Conservation (phyloP, 92 coral and sea anemone genomes). For the Metridium senile region DNA sequence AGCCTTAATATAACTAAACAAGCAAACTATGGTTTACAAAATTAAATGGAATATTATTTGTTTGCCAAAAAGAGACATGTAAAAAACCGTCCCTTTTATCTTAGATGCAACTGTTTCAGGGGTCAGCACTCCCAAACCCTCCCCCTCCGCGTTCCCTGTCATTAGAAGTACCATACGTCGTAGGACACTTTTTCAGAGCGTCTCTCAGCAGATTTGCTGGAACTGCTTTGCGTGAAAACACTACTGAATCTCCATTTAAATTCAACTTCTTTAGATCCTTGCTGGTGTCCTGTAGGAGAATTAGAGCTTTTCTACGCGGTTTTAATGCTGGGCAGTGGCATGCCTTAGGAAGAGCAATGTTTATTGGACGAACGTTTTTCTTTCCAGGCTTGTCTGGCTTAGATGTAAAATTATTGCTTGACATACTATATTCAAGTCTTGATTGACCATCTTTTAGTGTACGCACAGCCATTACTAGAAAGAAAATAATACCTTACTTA, state of each 20-base stretch:
- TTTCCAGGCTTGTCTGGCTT: constrained; percentile 9
- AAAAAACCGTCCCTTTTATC: too few species aligned
- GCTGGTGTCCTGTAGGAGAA: neutral
- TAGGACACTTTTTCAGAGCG: constrained; percentile 11
- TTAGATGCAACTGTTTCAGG: too few species aligned
- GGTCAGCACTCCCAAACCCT: too few species aligned
- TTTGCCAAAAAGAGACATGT: too few species aligned
- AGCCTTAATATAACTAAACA: too few species aligned
- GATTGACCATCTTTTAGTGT: constrained; percentile 25
- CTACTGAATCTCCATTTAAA: constrained; percentile 3
- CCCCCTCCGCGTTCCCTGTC: too few species aligned
- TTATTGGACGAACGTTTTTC: constrained; percentile 18
- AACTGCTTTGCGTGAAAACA: constrained; percentile 15
- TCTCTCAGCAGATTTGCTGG: neutral
- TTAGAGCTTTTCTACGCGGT: constrained; percentile 38
- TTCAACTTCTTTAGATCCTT: constrained; percentile 1
- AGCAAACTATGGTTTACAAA: too few species aligned
- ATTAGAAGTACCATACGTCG: too few species aligned
- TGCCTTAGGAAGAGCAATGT: constrained; percentile 13
- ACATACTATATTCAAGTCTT: constrained; percentile 5
- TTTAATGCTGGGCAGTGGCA: constrained; percentile 24
- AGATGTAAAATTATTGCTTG: neutral
- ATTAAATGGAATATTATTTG: too few species aligned
- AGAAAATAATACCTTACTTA: too few species aligned
- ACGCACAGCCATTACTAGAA: constrained; percentile 34